These are phyloP conservation scores for Elegia similella DNA, from an alignment of 2,888 invertebrate genomes.

Conservation along the genomic window DNA sequence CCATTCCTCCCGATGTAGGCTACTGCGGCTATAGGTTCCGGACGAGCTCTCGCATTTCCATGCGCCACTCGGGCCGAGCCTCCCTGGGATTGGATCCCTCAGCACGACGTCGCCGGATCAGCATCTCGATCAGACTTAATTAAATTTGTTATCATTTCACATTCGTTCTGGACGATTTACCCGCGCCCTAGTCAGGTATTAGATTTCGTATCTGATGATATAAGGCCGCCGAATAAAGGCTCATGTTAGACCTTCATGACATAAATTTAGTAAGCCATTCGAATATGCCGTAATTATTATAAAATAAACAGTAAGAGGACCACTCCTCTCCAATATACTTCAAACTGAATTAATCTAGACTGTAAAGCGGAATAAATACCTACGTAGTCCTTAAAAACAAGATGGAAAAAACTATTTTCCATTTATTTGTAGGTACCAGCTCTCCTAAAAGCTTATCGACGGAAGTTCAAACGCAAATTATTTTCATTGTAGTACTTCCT, in stretches of 20 bases:
- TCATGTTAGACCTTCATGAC: neutral
- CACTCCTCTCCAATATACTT: too few species aligned
- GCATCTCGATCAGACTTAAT: constrained; percentile 57
- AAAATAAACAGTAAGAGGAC: too few species aligned
- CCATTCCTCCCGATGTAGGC: constrained; percentile 75
- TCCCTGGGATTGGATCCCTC: constrained; percentile 33
- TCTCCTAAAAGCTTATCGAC: too few species aligned
- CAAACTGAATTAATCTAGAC: too few species aligned
- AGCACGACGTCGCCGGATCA: constrained; percentile 38
- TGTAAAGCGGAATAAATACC: too few species aligned
- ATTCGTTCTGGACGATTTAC: constrained; percentile 24
- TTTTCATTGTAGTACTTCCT: too few species aligned
- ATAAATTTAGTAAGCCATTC: too few species aligned
- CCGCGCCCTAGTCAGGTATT: neutral
- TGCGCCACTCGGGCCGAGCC: constrained; percentile 50
- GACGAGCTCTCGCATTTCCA: constrained; percentile 63
- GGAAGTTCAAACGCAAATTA: too few species aligned
- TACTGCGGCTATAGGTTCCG: constrained; percentile 67
- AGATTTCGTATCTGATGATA: neutral
- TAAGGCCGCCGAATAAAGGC: neutral
- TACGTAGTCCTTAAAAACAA: too few species aligned
- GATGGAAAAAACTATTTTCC: too few species aligned
- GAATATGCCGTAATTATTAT: too few species aligned
- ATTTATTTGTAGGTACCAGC: too few species aligned
- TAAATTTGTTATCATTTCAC: constrained; percentile 44